Conservation (phyloP, 2,113 vertebrate genomes). For the Symphodus melops region DNA sequence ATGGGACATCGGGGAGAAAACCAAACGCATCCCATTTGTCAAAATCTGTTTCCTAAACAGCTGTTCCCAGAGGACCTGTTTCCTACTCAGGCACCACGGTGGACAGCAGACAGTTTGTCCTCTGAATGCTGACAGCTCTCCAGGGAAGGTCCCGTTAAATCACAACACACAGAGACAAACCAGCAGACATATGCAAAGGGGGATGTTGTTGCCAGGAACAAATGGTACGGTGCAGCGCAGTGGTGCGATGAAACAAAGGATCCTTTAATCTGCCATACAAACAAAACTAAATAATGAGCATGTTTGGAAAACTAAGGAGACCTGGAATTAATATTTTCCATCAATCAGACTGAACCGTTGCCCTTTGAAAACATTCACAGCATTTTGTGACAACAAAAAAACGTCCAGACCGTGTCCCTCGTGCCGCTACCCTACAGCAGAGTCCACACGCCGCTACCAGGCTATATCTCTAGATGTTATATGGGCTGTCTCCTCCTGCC, state of each 20-base stretch:
- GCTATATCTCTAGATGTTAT: constrained; percentile 63
- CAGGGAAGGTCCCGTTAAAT: constrained; percentile 57
- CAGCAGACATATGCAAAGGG: constrained; percentile 37
- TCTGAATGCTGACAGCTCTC: constrained; percentile 68
- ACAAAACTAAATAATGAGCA: constrained; percentile 29
- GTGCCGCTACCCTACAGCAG: constrained; percentile 28
- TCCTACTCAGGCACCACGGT: constrained; percentile 43
- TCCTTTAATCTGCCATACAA: constrained; percentile 47
- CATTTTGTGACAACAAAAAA: constrained; percentile 6
- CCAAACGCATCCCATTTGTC: constrained; percentile 51
- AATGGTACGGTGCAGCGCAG: constrained; percentile 1
- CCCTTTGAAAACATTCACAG: background rate
- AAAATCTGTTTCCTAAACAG: constrained; percentile 63
- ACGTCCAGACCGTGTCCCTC: constrained; percentile 19
- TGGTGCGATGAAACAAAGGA: constrained; percentile 14
- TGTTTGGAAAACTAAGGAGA: background rate
- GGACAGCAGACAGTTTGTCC: constrained; percentile 70
- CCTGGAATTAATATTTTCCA: constrained; percentile 10
- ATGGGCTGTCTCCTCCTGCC: constrained; percentile 68
- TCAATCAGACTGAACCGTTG: constrained; percentile 21
- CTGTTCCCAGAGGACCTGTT: constrained; percentile 55
- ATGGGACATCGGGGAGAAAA: constrained; percentile 30
- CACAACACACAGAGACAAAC: constrained; percentile 45
- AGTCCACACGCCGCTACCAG: constrained; percentile 21
- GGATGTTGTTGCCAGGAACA: constrained; percentile 12